These are phyloP conservation scores for Atta cephalotes DNA, from an alignment of 1,140 invertebrate genomes.

Conservation along the genomic window DNA sequence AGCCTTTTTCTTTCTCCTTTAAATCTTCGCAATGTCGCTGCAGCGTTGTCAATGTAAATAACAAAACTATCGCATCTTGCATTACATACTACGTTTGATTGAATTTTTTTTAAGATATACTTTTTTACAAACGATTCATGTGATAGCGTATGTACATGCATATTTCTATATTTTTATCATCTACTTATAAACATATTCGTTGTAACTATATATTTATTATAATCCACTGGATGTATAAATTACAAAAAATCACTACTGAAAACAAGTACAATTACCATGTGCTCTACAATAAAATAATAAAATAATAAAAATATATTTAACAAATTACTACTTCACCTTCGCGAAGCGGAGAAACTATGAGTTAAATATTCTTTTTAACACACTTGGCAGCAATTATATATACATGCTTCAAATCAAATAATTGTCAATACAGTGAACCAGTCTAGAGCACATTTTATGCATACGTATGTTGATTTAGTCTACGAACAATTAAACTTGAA, in stretches of 20 bases:
- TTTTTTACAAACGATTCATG: constrained; percentile 13
- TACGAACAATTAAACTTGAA: constrained; percentile 52
- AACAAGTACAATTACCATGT: neutral
- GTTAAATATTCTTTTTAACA: neutral
- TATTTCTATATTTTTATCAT: neutral
- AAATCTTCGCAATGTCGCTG: neutral
- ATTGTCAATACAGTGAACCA: neutral
- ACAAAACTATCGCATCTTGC: neutral
- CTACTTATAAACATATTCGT: neutral
- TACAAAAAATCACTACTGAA: neutral
- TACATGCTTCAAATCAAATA: neutral
- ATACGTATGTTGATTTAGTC: constrained; percentile 39
- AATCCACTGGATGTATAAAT: neutral
- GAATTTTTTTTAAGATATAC: neutral
- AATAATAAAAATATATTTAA: constrained; percentile 1
- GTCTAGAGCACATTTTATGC: neutral
- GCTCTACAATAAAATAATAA: neutral
- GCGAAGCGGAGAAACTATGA: neutral
- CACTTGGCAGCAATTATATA: neutral
- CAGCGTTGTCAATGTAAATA: neutral
- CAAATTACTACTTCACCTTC: neutral
- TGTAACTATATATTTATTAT: neutral
- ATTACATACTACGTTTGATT: neutral
- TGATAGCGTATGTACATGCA: neutral
- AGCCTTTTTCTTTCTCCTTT: neutral